Conservation (phyloP, 1,140 invertebrate species). For the Aphelinus atriplicis region DNA sequence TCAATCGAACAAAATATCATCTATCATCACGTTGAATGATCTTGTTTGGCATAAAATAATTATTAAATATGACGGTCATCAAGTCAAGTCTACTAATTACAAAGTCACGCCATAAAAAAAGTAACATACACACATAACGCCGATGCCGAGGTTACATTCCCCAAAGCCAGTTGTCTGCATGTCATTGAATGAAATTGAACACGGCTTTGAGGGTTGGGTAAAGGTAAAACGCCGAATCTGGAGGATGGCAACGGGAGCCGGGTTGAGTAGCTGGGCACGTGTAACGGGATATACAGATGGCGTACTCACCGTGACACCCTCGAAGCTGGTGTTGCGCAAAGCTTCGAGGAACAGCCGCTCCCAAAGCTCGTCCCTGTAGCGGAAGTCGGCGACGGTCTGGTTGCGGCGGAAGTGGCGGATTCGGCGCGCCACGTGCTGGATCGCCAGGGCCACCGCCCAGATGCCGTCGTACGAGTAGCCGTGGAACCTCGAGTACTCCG, state of each 20-base stretch:
- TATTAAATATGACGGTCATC: no score
- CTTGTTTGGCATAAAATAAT: no score
- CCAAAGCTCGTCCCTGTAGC: slow-evolving; percentile 88
- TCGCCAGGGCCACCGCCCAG: slow-evolving; percentile 93
- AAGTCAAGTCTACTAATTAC: no score
- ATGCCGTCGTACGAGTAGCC: slow-evolving; percentile 98
- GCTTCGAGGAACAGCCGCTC: slow-evolving; percentile 87
- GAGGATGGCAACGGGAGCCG: neutral
- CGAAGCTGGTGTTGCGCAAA: slow-evolving; percentile 89
- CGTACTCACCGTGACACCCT: slow-evolving; percentile 87
- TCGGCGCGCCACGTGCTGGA: slow-evolving; percentile 84
- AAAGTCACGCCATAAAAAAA: no score
- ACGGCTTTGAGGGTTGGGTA: no score
- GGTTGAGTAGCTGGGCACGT: neutral
- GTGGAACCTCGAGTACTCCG: slow-evolving; percentile 92
- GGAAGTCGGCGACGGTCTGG: slow-evolving; percentile 80
- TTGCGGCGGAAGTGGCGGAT: slow-evolving; percentile 73
- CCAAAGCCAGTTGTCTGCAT: no score
- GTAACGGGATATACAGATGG: neutral
- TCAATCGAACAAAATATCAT: no score
- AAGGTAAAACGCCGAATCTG: no score
- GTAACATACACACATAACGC: no score
- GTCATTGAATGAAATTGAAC: no score
- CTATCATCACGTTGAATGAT: no score
- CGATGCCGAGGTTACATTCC: no score